phyloP scores from a whole-genome alignment of 2,888 invertebrate genomes.

The Adelphocoris suturalis region DNA sequence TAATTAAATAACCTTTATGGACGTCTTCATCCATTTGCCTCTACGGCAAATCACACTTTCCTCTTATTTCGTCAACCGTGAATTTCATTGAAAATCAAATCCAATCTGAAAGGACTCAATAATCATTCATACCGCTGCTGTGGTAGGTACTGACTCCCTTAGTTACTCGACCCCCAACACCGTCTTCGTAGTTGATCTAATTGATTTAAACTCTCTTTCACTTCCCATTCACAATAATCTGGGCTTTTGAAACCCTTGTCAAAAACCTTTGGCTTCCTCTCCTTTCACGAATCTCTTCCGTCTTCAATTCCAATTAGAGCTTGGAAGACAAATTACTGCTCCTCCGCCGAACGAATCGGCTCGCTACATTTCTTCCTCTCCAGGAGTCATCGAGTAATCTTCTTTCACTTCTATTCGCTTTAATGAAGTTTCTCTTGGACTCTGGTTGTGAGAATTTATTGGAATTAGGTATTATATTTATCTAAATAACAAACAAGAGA shows the following conservation, averaged over 20 bases:
- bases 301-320: constrained; percentile 35
- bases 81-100: neutral
- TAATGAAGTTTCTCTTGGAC: neutral
- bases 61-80: too few species aligned
- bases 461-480: too few species aligned
- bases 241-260: constrained; percentile 19
- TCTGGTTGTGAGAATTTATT: neutral
- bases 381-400: neutral
- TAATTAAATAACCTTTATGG: too few species aligned
- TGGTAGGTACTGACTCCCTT: neutral
- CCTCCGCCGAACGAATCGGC: neutral
- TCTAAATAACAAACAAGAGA: too few species aligned
- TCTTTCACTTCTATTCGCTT: neutral
- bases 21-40: too few species aligned
- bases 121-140: neutral
- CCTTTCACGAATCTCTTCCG: constrained; percentile 10
- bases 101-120: too few species aligned
- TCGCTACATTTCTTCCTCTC: neutral
- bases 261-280: neutral
- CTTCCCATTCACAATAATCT: neutral
- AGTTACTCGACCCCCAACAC: neutral
- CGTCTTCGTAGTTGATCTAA: neutral
- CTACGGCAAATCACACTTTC: too few species aligned
- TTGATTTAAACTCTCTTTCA: neutral
- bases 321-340: neutral